Evolutionary conservation across 2,797 vertebrate genomes (phyloP).

Genomic region (Diplodus puntazzo): DNA sequence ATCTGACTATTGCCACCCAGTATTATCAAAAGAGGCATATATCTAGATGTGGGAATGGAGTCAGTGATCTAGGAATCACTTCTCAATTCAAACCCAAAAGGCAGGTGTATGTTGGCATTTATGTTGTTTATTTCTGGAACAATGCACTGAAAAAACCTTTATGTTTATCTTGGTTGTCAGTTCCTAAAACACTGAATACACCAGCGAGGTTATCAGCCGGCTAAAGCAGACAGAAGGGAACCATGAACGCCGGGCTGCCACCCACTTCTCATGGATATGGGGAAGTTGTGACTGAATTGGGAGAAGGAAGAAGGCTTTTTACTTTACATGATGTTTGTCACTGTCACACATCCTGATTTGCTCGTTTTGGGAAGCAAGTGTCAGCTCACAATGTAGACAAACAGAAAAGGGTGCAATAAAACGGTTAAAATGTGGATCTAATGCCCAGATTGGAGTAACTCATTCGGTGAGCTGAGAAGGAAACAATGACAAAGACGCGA

Average conservation of each 20-base stretch:
- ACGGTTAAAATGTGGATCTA: slow-evolving; percentile 12
- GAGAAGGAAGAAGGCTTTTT: slow-evolving; percentile 86
- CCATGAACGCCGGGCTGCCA: slow-evolving; percentile 70
- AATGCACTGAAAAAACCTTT: not conserved
- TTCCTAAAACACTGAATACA: slow-evolving; percentile 32
- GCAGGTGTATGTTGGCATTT: not conserved
- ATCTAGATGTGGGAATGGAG: not conserved
- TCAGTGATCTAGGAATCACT: slow-evolving; percentile 6
- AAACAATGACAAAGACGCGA: slow-evolving; percentile 2
- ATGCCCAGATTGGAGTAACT: slow-evolving; percentile 4
- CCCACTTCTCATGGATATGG: slow-evolving; percentile 86
- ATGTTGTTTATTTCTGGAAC: not conserved
- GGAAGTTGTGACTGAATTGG: slow-evolving; percentile 88
- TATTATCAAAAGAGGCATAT: not conserved
- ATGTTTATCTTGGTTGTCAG: slow-evolving; percentile 18
- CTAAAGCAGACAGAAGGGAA: slow-evolving; percentile 79
- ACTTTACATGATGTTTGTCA: slow-evolving; percentile 84
- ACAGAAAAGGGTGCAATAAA: slow-evolving; percentile 72
- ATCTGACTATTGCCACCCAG: not conserved
- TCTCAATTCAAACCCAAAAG: slow-evolving; percentile 5
- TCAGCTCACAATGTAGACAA: slow-evolving; percentile 71
- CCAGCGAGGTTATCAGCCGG: slow-evolving; percentile 20
- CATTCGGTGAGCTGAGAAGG: slow-evolving; percentile 6
- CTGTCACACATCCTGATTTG: slow-evolving; percentile 87
- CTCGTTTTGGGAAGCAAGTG: slow-evolving; percentile 86